Conservation (phyloP, 2,888 invertebrate genomes). For the Tortrix viridana region DNA sequence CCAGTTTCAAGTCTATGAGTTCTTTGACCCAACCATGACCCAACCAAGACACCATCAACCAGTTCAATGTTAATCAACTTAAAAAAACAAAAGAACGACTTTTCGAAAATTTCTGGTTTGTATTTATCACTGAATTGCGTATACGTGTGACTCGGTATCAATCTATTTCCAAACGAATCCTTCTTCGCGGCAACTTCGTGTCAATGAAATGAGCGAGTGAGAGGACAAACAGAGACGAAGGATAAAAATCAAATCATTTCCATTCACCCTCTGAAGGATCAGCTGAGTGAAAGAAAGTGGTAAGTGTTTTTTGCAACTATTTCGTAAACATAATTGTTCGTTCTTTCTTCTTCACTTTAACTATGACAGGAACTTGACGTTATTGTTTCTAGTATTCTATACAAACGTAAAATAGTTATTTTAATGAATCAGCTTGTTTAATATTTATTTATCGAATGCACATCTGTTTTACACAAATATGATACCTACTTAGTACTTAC, state of each 20-base stretch:
- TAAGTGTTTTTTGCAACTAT: constrained; percentile 53
- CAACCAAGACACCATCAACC: too few species aligned
- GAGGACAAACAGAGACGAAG: constrained; percentile 13
- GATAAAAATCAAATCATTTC: constrained; percentile 28
- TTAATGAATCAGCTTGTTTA: neutral
- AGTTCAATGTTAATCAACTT: too few species aligned
- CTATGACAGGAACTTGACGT: constrained; percentile 8
- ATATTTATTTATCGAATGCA: constrained; percentile 4
- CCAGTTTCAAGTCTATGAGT: too few species aligned
- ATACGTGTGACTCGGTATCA: neutral
- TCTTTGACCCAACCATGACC: too few species aligned
- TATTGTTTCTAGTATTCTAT: neutral
- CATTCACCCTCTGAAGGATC: constrained; percentile 22
- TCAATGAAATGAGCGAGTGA: constrained; percentile 29
- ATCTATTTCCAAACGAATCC: constrained; percentile 15
- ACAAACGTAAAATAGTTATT: neutral
- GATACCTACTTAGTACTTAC: constrained; percentile 1
- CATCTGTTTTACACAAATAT: constrained; percentile 32
- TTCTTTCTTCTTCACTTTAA: neutral
- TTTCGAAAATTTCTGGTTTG: too few species aligned
- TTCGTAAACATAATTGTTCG: constrained; percentile 5
- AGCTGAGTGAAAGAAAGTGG: constrained; percentile 48
- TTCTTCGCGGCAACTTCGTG: constrained; percentile 23
- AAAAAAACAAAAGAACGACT: too few species aligned
- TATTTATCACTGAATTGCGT: too few species aligned